Conservation (phyloP, 1,140 invertebrate species). For the Rhagoletis zephyria region DNA sequence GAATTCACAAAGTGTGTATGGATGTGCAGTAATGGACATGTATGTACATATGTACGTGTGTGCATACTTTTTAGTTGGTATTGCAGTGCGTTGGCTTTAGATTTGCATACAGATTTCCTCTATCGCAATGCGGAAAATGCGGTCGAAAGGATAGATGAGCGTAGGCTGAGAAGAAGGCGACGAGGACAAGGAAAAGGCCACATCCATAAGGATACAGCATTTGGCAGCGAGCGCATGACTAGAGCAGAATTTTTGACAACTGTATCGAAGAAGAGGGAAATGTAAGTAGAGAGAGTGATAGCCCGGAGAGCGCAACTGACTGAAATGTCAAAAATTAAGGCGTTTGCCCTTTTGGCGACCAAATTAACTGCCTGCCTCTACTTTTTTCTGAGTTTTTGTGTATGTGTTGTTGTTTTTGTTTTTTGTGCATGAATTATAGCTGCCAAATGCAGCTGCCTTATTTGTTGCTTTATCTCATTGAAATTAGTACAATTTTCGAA, state of each 20-base stretch:
- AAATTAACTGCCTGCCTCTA: not conserved
- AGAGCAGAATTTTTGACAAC: not conserved
- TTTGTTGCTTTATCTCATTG: not conserved
- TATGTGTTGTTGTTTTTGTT: not conserved
- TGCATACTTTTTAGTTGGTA: not conserved
- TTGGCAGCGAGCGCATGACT: not conserved
- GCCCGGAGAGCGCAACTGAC: not conserved
- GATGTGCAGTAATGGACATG: not conserved
- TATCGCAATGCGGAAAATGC: conserved; percentile 48
- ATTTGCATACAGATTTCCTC: conserved; percentile 29
- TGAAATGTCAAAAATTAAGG: conserved; percentile 50
- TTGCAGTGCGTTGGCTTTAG: conserved; percentile 21
- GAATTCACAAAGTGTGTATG: not conserved
- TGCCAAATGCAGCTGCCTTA: conserved; percentile 10
- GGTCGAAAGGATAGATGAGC: not conserved
- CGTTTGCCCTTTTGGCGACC: conserved; percentile 42
- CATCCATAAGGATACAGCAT: conserved; percentile 22
- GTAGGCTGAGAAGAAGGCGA: not conserved
- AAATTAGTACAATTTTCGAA: not conserved
- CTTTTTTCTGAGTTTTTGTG: not conserved
- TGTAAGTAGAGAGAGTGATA: not conserved
- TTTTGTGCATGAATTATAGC: not conserved
- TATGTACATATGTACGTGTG: not conserved
- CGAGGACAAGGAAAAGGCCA: not conserved
- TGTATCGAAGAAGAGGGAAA: not conserved